A percentile compares a stretch with the other conserved stretches of the same genome.
Conservation (phyloP, 2,113 vertebrate species). For the Pristiophorus japonicus region DNA sequence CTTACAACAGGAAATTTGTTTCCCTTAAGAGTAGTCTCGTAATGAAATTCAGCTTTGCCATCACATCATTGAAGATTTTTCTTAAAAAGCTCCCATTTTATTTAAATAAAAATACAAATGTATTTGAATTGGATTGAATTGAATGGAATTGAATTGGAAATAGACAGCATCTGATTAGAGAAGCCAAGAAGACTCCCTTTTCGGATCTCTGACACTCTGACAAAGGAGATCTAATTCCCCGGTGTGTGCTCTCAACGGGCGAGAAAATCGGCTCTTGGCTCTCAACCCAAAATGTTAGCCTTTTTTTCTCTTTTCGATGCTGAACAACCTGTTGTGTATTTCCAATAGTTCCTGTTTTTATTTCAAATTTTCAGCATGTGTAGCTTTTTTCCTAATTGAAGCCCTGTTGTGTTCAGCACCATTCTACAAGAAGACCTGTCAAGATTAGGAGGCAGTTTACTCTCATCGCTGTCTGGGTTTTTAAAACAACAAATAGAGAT, state of each 20-base stretch:
- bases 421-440: neutral
- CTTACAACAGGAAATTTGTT: neutral
- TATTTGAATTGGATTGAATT: too few relatives aligned
- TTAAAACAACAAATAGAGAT: too few relatives aligned
- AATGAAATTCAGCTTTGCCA: neutral
- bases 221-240: neutral
- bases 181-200: neutral
- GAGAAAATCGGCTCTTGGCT: neutral
- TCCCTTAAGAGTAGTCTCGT: neutral
- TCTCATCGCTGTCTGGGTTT: too few relatives aligned
- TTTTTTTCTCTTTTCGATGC: neutral
- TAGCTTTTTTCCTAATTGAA: neutral
- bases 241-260: neutral
- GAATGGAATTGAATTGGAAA: neutral
- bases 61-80: neutral
- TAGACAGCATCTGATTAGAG: neutral
- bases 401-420: neutral
- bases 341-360: neutral
- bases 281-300: neutral
- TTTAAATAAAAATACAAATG: neutral
- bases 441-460: neutral
- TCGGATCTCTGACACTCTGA: neutral
- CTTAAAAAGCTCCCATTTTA: neutral
- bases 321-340: neutral
- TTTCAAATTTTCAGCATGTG: neutral